These are phyloP conservation scores for Aphaenogaster ashmeadi DNA, from an alignment of 1,140 invertebrate genomes.

Conservation along the genomic window DNA sequence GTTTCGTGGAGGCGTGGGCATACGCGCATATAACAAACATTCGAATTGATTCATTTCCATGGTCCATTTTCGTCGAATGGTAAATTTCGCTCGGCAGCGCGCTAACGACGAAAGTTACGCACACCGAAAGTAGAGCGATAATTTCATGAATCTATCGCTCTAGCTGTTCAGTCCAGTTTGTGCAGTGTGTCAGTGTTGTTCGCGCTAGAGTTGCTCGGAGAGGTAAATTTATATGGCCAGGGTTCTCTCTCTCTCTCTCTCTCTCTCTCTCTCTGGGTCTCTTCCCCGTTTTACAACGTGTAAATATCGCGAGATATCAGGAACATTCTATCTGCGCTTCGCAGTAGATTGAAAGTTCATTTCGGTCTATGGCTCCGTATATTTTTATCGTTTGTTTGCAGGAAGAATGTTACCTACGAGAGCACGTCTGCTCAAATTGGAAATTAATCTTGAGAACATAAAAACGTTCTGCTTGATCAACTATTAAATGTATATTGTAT, in stretches of 20 bases:
- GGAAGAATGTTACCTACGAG: background rate
- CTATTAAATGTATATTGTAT: background rate
- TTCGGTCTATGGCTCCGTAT: background rate
- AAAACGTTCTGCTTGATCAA: constrained; percentile 1
- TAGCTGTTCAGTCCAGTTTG: constrained; percentile 3
- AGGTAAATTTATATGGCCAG: constrained; percentile 29
- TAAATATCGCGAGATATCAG: constrained; percentile 45
- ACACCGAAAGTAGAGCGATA: constrained; percentile 55
- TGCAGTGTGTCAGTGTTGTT: constrained; percentile 26
- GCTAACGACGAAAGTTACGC: constrained; percentile 45
- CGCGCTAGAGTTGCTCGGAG: background rate
- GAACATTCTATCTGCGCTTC: background rate
- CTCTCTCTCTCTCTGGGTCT: background rate
- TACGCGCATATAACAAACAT: constrained; percentile 34
- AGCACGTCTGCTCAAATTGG: background rate
- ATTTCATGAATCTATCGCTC: constrained; percentile 62
- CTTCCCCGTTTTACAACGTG: constrained; percentile 23
- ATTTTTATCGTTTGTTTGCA: constrained; percentile 12
- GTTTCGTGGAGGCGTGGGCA: background rate
- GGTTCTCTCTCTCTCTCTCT: background rate
- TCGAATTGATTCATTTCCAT: constrained; percentile 50
- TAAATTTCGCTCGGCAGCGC: constrained; percentile 39
- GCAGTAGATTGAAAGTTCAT: constrained; percentile 31
- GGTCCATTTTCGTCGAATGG: constrained; percentile 40
- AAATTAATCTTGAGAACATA: background rate